phyloP scores from a whole-genome alignment of 1,140 invertebrate species.

The Apocrypta bakeri region DNA sequence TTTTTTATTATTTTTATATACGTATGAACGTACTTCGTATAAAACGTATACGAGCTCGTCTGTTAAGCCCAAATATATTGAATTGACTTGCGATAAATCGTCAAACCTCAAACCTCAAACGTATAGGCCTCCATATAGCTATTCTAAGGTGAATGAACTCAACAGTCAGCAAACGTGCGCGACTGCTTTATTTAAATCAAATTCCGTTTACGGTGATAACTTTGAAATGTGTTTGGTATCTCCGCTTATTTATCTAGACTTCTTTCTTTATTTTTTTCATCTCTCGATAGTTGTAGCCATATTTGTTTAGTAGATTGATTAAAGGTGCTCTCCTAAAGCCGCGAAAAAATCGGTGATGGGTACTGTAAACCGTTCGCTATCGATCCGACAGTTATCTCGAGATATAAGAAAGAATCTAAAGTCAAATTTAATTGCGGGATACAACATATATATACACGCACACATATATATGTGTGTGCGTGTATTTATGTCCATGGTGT shows the following conservation, averaged over 20 bases:
- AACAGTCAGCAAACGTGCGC: conserved; percentile 16
- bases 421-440: conserved; percentile 20
- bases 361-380: neutral
- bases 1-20: neutral
- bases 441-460: too few species aligned
- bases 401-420: conserved; percentile 5
- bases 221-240: conserved; percentile 8
- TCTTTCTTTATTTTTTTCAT: conserved; percentile 27
- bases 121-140: neutral
- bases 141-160: conserved; percentile 28
- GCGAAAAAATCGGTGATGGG: neutral
- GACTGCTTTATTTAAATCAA: conserved; percentile 61
- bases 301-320: neutral
- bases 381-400: neutral
- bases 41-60: neutral
- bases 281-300: conserved; percentile 4
- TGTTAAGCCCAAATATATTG: conserved; percentile 15
- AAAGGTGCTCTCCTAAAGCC: conserved; percentile 49
- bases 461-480: too few species aligned
- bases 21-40: neutral
- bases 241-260: neutral
- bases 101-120: neutral
- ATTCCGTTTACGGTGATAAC: conserved; percentile 58
- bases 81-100: conserved; percentile 21
- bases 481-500: neutral